phyloP scores from a whole-genome alignment of 2,113 vertebrate species.

The Turdus rufiventris region DNA sequence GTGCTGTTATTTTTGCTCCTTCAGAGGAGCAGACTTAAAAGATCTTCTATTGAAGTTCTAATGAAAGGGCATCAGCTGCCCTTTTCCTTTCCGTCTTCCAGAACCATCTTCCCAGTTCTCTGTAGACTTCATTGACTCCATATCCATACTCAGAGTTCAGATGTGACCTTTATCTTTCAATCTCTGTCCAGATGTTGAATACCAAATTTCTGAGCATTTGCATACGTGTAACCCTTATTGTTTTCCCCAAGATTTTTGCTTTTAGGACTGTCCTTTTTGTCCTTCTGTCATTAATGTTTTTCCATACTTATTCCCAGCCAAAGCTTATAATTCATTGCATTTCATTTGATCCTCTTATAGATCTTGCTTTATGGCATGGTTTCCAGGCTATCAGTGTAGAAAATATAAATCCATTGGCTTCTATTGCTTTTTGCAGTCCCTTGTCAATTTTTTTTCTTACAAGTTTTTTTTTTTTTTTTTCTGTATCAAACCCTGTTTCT shows the following conservation, averaged over 20 bases:
- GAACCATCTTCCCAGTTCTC: background rate
- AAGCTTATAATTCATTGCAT: background rate
- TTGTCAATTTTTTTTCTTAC: background rate
- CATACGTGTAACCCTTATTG: background rate
- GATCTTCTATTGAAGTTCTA: background rate
- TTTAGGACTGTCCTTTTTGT: background rate
- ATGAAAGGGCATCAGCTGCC: background rate
- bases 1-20: background rate
- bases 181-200: background rate
- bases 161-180: background rate
- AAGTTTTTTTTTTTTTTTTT: no score
- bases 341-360: background rate
- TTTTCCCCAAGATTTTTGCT: background rate
- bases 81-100: background rate
- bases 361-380: background rate
- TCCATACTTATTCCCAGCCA: background rate
- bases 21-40: background rate
- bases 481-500: background rate
- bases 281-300: background rate
- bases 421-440: background rate
- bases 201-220: background rate
- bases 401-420: background rate
- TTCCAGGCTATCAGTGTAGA: background rate
- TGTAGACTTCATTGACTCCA: background rate
- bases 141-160: background rate